Evolutionary conservation across 2,797 vertebrate species (phyloP).

Genomic region (Sebastes trivittatus): DNA sequence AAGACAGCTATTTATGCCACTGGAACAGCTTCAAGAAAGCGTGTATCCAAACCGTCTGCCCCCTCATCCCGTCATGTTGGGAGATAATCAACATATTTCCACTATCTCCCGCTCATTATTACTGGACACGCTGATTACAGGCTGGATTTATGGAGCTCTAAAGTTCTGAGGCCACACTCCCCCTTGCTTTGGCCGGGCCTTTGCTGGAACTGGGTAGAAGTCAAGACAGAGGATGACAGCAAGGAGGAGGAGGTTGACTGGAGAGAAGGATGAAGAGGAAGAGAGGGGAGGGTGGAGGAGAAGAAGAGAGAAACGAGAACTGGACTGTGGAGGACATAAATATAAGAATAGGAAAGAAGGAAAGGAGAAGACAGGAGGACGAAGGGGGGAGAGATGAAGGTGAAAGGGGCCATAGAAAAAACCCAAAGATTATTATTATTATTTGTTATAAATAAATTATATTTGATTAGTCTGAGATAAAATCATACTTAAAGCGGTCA

Average conservation of each 20-base stretch:
- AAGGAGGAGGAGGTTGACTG: not conserved
- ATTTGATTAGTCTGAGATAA: not conserved
- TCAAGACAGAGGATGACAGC: conserved; percentile 13
- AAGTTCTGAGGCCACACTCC: conserved; percentile 57
- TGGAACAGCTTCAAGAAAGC: conserved; percentile 43
- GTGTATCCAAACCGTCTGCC: conserved; percentile 16
- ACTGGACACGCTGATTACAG: conserved; percentile 56
- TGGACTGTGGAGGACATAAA: not conserved
- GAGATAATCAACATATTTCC: conserved; percentile 73
- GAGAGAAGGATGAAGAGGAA: conserved; percentile 9
- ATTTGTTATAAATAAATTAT: not conserved
- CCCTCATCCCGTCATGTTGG: conserved; percentile 42
- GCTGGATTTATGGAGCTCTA: conserved; percentile 75
- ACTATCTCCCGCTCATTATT: conserved; percentile 76
- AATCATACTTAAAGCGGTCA: not conserved
- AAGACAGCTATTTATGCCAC: conserved; percentile 46
- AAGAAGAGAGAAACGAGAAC: not conserved
- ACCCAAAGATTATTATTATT: not conserved
- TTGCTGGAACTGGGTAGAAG: conserved; percentile 32
- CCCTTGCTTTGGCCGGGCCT: conserved; percentile 43
- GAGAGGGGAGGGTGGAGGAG: not conserved
- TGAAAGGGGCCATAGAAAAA: not conserved
- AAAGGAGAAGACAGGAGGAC: not conserved
- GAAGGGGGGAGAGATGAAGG: not conserved
- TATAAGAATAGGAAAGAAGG: not conserved